Evolutionary conservation across 2,113 vertebrate species (phyloP).

Genomic region (Climacteris rufus): DNA sequence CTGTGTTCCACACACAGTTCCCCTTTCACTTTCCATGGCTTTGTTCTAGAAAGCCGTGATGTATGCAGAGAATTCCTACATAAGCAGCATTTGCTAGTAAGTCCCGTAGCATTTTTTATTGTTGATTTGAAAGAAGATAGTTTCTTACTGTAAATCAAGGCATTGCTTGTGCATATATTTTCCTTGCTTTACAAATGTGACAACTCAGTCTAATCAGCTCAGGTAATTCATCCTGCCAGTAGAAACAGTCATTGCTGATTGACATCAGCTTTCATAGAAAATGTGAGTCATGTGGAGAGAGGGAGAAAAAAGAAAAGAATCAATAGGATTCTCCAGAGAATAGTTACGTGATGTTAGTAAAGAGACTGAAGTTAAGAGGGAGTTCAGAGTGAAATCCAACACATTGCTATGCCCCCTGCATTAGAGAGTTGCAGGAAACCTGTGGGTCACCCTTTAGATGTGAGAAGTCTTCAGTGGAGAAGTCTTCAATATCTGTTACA

Average conservation of each 20-base stretch:
- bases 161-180: background rate
- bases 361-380: background rate
- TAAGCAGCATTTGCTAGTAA: background rate
- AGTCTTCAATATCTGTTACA: background rate
- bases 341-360: background rate
- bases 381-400: background rate
- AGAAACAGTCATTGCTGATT: background rate
- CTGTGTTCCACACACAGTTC: background rate
- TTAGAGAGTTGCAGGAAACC: background rate
- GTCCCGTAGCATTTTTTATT: background rate
- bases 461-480: background rate
- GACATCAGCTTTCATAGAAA: background rate
- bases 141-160: background rate
- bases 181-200: background rate
- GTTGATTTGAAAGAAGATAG: background rate
- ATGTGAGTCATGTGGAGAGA: background rate
- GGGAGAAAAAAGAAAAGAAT: background rate
- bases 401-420: background rate
- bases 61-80: background rate
- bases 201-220: background rate
- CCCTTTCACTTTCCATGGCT: background rate
- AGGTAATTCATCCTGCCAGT: background rate
- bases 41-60: background rate
- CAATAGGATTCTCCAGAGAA: background rate
- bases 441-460: background rate